Base-by-base conservation (phyloP, 2,888 invertebrate genomes). In the Nyleta sp. region DNA sequence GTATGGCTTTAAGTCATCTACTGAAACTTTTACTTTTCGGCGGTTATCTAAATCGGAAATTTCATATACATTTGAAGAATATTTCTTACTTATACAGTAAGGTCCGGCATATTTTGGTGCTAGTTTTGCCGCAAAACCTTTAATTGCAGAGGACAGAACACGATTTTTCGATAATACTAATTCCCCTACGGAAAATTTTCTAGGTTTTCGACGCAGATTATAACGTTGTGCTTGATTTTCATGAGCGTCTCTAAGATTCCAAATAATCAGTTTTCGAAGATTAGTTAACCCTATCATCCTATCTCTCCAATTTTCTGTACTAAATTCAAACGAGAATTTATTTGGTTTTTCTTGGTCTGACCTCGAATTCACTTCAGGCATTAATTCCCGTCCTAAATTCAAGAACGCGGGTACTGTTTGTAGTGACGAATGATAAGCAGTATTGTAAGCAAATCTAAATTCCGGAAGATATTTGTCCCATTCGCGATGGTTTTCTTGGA, bases 351-450 rank as follows among this genome's bases (percentile, higher is more conserved):
- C 38, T 28, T 35, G 2, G 1, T 38, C 42, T 5, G 38, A 1
- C 2, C 44, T n/a, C 2, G 52, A 0, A 22, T 31, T 55, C 24
- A 20, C 15, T n/a, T 22, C 22, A n/a, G 31, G 33, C 0, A 3
- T 2, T 5, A 60, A 17, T 50, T 73, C 17, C 3, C 48, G 31
- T 24, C 46, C 20, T 24, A 57, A 2, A 64, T 73, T 20, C 10
- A 65, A 4, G 11, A 65, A 18, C 10, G 53, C 68, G 0, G 48
- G 48, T 0, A 38, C 33, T 6, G 46, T 50, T 17, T 64, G 10
- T n/a, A 48, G 31, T 11, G 18, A 20, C 4, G 35, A 6, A 28
- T 62, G 62, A 8, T 22, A 20, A 0, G 62, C 33, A 1, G 48
- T 62, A 13, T 59, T 42, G 13, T 59, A 59, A 0, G 44, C 44